Evolutionary conservation across 2,113 vertebrate species (phyloP), one percentile per base, ranked within the genome.

Genomic region (Boleophthalmus pectinirostris): DNA sequence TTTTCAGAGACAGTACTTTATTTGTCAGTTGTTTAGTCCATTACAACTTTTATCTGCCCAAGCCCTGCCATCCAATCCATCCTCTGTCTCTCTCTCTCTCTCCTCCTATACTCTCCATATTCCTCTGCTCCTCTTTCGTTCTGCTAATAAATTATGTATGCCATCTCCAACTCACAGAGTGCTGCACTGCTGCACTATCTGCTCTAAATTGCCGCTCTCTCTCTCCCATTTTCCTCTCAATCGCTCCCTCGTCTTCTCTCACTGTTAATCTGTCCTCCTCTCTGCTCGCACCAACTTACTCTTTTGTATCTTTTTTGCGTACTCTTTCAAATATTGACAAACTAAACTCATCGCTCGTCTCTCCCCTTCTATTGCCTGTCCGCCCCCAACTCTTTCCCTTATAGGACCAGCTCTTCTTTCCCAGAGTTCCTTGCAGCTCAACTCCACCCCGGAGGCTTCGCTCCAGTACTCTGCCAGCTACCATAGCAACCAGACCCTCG

Each of bases 391-490:
- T 88, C 81, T 88, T 80, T 82, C 54, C 93, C 79, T 14, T 75
- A 90, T 94, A 99, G 98, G 97, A 90, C 96, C 97, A 80, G 95
- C 95, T 90, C 95, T 97, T 80, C 96, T 99, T 84, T 98, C 97
- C 92, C 98, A 99, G 96, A 98, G 96, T 91, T 92, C 96, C 66
- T 96, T 98, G 92, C 98, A 98, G 94, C 96, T 98, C 93, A 97
- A 94, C 94, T 96, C 97, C 94, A 98, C 97, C 93, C 95, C 96
- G 70, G 97, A 99, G 94, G 96, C 95, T 87, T 97, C 96, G 87
- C 97, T 98, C 92, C 97, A 98, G 95, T 99, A 96, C 94, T 96
- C 97, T 24, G 94, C 96, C 91, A 96, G 96, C 95, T 99, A 99
- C 95, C 97, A 98, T 93, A 98, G 97, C 94, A 98, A 97, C 95